Percentiles rank a stretch among this genome's conserved stretches.
phyloP scores from a whole-genome alignment of 2,888 invertebrate species.

The Ischnus inquisitorius region DNA sequence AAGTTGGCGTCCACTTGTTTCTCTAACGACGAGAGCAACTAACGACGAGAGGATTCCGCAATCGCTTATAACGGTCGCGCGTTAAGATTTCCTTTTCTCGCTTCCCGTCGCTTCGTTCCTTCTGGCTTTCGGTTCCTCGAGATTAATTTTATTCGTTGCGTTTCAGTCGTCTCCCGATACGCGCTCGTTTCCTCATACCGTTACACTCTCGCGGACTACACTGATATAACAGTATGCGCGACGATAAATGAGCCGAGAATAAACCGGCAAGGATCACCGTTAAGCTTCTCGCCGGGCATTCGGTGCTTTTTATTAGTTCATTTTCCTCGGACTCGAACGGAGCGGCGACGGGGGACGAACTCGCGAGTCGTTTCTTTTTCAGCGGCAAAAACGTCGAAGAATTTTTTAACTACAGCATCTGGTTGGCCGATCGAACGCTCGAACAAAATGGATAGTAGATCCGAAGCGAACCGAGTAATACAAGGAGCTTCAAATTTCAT shows the following conservation, averaged over 20 bases:
- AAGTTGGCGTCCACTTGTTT: background rate
- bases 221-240: constrained; percentile 61
- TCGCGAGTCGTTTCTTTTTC: constrained; percentile 17
- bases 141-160: constrained; percentile 29
- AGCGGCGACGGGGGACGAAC: constrained; percentile 46
- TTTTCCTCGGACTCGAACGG: background rate
- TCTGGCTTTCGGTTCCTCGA: constrained; percentile 8
- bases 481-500: background rate
- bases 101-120: constrained; percentile 22
- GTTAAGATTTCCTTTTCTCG: constrained; percentile 10
- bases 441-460: constrained; percentile 2
- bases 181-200: constrained; percentile 19
- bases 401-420: constrained; percentile 18
- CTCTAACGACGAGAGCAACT: background rate
- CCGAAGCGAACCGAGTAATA: background rate
- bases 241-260: constrained; percentile 49
- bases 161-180: constrained; percentile 8
- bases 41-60: constrained; percentile 19
- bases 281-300: constrained; percentile 56
- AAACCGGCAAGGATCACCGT: constrained; percentile 57
- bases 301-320: constrained; percentile 34
- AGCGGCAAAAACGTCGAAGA: background rate
- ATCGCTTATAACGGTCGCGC: constrained; percentile 38
- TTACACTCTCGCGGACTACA: constrained; percentile 1
- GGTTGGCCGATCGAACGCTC: background rate